These are phyloP conservation scores for Psilopogon haemacephalus DNA, from an alignment of 2,113 vertebrate species.

Conservation along the genomic window DNA sequence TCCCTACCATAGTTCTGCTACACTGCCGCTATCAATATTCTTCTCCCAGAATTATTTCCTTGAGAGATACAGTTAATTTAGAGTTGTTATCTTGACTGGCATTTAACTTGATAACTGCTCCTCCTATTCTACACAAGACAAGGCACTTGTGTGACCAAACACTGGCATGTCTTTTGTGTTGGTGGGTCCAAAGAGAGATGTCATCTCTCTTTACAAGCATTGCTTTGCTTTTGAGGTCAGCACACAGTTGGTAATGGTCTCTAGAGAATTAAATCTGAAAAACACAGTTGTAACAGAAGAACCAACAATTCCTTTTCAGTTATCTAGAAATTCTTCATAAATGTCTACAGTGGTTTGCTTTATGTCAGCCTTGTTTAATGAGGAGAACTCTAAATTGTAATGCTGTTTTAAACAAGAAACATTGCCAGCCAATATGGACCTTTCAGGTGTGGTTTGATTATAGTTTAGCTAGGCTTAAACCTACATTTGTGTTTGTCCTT, in stretches of 20 bases:
- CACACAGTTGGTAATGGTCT: background rate
- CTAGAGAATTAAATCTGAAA: background rate
- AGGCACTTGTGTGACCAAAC: rapidly evolving
- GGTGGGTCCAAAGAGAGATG: background rate
- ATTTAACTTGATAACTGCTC: background rate
- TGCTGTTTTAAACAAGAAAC: background rate
- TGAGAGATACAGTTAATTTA: background rate
- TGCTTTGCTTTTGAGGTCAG: background rate
- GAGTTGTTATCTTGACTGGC: background rate
- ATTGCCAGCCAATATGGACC: background rate
- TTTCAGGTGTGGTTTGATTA: background rate
- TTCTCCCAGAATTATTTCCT: background rate
- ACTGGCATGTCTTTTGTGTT: background rate
- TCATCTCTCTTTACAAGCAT: background rate
- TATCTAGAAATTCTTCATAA: background rate
- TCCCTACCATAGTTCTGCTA: background rate
- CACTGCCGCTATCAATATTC: background rate
- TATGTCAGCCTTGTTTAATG: background rate
- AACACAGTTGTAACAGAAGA: background rate
- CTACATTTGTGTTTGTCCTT: background rate
- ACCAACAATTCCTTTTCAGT: background rate
- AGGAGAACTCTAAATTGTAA: background rate
- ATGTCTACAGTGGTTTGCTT: background rate
- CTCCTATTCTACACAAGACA: background rate
- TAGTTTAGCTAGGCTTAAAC: background rate